Base-by-base conservation (phyloP, 2,113 vertebrate species). In the Tonatia bakeri region DNA sequence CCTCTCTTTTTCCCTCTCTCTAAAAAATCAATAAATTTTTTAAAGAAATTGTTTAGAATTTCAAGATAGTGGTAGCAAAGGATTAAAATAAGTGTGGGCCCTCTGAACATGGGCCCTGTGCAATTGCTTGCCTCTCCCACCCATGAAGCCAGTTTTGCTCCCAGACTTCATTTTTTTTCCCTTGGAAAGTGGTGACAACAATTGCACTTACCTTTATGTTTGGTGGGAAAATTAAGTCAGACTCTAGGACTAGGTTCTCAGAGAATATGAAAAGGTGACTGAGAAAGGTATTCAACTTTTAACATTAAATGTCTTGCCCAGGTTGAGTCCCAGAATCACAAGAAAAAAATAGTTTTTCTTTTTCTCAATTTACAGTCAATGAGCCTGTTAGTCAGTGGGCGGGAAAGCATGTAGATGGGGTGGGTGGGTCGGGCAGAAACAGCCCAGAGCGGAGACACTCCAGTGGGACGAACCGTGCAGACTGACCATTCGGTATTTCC, bases 181-280 rank as follows among this genome's bases (percentile, higher is more conserved):
- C 24, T 45, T 38, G 31, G 83, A 89, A 91, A 76, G 77, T 64
- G 72, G 50, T 36, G 38, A 24, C 64, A 28, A 77, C 82, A 75
- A 82, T 3, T 64, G 43, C n/a, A 45, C 81, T 81, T 80, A 56
- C 64, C 64, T 69, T 80, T 24, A 79, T 70, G 47, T 64, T 70
- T 82, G 17, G 47, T 81, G 82, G 61, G 72, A 33, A 75, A 79
- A 93, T 94, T 56, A 89, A 59, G 82, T 82, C 19, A 67, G 59
- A 76, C 72, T 50, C 50, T 76, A 92, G 76, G 88, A 87, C 61
- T 80, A 54, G 75, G 56, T 17, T 70, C 56, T 81, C 80, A 94
- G 31, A 80, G 76, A 54, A 70, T 31, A 38, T 64, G 79, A 87
- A 92, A 73, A n/a, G 22, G n/a, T 70, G 61, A 33, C 54, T 1